These are phyloP conservation scores for Lacerta agilis DNA, from an alignment of 2,797 vertebrate genomes.

Conservation along the genomic window DNA sequence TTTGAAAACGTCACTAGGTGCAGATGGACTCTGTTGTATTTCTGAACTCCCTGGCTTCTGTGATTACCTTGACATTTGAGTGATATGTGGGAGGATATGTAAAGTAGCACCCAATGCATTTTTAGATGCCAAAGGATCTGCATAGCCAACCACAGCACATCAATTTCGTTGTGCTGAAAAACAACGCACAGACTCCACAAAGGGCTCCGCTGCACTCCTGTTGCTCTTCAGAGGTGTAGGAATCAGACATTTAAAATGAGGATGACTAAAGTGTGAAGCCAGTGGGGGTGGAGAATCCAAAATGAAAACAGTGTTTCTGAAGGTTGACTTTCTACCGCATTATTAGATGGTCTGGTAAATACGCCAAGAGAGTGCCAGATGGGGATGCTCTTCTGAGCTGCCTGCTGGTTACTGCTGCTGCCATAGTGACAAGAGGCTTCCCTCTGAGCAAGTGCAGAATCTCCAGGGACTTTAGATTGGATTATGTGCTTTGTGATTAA, in stretches of 20 bases:
- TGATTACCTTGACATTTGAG: background rate
- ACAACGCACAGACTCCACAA: background rate
- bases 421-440: constrained; percentile 40
- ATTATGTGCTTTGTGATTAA: constrained; percentile 22
- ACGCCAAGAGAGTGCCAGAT: constrained; percentile 40
- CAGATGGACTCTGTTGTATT: background rate
- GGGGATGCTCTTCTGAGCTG: background rate
- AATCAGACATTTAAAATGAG: background rate
- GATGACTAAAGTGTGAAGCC: background rate
- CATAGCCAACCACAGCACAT: background rate
- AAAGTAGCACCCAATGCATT: background rate
- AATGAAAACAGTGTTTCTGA: background rate
- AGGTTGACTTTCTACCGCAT: background rate
- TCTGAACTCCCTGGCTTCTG: background rate
- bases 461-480: constrained; percentile 28
- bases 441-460: background rate
- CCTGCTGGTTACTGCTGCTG: constrained; percentile 44
- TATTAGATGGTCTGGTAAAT: constrained; percentile 36
- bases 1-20: background rate
- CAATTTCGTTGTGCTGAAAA: background rate
- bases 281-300: background rate
- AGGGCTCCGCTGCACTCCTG: background rate
- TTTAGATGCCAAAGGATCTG: background rate
- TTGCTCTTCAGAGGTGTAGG: background rate
- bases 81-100: background rate